Percentiles rank a stretch among this genome's conserved stretches.
Evolutionary conservation across 2,888 invertebrate genomes (phyloP).

Genomic region (Byasa hedistus): DNA sequence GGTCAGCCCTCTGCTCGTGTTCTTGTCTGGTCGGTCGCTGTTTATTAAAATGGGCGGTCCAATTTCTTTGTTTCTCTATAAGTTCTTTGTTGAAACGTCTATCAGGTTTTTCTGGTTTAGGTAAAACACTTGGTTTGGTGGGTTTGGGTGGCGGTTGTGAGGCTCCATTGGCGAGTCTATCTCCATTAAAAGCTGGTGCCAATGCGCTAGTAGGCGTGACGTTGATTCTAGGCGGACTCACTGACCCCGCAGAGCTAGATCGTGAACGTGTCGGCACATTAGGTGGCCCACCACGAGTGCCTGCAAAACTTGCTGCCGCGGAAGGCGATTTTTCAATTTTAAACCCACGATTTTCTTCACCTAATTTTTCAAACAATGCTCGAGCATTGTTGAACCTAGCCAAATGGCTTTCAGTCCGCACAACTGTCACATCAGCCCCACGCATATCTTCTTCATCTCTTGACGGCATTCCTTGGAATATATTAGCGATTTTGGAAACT

Average conservation of each 20-base stretch:
- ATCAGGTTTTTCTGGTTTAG: conserved; percentile 91
- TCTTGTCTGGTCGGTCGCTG: conserved; percentile 79
- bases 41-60: conserved; percentile 94
- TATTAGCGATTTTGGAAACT: conserved; percentile 94
- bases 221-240: conserved; percentile 78
- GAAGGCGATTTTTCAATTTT: conserved; percentile 81
- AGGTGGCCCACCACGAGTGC: conserved; percentile 75
- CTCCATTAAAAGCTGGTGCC: conserved; percentile 62
- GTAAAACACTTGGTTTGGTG: conserved; percentile 79
- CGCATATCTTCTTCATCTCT: conserved; percentile 76
- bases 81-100: conserved; percentile 90
- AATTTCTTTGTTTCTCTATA: conserved; percentile 94
- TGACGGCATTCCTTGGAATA: conserved; percentile 89
- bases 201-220: conserved; percentile 75
- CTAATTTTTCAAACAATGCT: conserved; percentile 93
- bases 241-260: conserved; percentile 84
- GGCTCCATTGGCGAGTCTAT: conserved; percentile 70
- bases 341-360: conserved; percentile 84
- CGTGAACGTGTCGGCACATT: conserved; percentile 80
- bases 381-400: conserved; percentile 95
- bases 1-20: conserved; percentile 57
- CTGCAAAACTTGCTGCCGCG: conserved; percentile 79
- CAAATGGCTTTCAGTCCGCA: conserved; percentile 92
- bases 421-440: conserved; percentile 84
- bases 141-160: conserved; percentile 72